Evolutionary conservation across 2,888 invertebrate genomes (phyloP).

Genomic region (Brachypterus glaber): DNA sequence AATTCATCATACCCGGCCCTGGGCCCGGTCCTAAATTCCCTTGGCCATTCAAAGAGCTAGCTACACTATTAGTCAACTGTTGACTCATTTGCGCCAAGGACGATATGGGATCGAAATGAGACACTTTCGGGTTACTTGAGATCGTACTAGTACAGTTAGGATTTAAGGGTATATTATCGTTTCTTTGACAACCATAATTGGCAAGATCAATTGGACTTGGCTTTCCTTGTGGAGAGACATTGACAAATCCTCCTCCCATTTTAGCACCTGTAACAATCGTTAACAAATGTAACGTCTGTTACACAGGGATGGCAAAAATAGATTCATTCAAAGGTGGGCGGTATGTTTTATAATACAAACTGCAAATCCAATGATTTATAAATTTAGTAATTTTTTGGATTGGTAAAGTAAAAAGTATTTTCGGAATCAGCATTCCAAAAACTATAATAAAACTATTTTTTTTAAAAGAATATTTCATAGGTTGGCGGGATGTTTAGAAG

Average conservation of each 20-base stretch:
- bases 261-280: no score
- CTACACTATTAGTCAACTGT: conserved; percentile 71
- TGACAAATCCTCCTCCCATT: conserved; percentile 40
- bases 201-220: conserved; percentile 36
- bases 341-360: no score
- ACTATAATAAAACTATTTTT: no score
- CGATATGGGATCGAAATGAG: conserved; percentile 86
- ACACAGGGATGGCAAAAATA: no score
- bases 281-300: no score
- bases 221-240: conserved; percentile 37
- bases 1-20: conserved; percentile 43
- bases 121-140: conserved; percentile 51
- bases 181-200: conserved; percentile 39
- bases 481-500: no score
- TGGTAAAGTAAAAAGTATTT: no score
- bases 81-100: conserved; percentile 93
- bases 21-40: conserved; percentile 33
- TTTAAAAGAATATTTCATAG: no score
- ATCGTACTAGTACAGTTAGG: conserved; percentile 51
- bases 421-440: no score
- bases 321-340: no score
- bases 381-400: no score
- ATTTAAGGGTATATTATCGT: conserved; percentile 57
- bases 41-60: conserved; percentile 50
- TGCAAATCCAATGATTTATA: no score